Percentiles rank a stretch among this genome's conserved stretches.
Conservation (phyloP, 2,113 vertebrate species). For the Mugil cephalus region DNA sequence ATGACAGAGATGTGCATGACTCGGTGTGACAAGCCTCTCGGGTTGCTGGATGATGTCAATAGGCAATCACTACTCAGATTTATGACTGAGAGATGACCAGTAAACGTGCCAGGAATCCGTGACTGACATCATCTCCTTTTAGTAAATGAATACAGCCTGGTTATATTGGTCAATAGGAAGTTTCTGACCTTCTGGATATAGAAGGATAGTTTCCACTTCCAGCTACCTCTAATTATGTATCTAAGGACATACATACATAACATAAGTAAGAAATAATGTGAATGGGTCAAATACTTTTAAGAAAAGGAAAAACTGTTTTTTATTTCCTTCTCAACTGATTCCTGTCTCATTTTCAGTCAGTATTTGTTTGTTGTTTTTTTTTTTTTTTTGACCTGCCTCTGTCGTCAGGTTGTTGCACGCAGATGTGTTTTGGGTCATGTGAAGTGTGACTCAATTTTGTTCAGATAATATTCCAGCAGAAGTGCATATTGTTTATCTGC, state of each 20-base stretch:
- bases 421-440: constrained; percentile 22
- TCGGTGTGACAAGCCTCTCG: constrained; percentile 51
- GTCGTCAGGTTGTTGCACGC: constrained; percentile 27
- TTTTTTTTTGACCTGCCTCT: constrained; percentile 8
- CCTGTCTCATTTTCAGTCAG: constrained; percentile 5
- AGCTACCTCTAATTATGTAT: too few relatives aligned
- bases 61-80: constrained; percentile 35
- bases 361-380: not conserved
- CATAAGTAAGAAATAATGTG: too few relatives aligned
- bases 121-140: constrained; percentile 10
- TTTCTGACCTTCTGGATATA: too few relatives aligned
- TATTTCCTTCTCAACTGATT: too few relatives aligned
- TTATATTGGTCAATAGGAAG: not conserved
- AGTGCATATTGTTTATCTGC: constrained; percentile 37
- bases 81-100: constrained; percentile 29
- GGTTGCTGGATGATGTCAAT: constrained; percentile 51
- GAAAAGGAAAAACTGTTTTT: not conserved
- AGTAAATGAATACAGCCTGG: not conserved
- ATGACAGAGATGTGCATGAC: constrained; percentile 47
- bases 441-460: constrained; percentile 46
- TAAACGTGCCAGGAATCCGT: constrained; percentile 40
- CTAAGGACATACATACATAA: too few relatives aligned
- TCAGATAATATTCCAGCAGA: constrained; percentile 31
- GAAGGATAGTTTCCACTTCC: too few relatives aligned
- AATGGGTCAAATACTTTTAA: not conserved